These are phyloP conservation scores for Excalfactoria chinensis DNA, from an alignment of 2,113 vertebrate genomes.

Conservation along the genomic window DNA sequence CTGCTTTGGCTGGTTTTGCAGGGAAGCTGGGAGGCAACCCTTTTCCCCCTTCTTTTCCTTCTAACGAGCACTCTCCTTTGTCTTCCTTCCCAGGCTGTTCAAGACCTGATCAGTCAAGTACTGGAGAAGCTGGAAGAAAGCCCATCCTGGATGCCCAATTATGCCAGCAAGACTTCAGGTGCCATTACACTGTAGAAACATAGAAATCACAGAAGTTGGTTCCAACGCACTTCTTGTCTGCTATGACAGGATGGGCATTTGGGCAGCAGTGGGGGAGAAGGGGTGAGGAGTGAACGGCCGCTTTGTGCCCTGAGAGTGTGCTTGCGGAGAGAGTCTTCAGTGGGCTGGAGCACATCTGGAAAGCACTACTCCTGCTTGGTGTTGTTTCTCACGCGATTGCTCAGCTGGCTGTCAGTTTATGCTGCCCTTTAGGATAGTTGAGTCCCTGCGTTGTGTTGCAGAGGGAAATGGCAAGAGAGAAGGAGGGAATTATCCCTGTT, in stretches of 20 bases:
- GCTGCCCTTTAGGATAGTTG: not conserved
- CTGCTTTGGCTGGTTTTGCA: not conserved
- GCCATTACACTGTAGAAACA: not conserved
- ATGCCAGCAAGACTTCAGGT: slow-evolving; percentile 5
- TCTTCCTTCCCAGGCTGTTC: not conserved
- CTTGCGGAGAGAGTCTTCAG: not conserved
- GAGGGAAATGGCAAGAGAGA: not conserved
- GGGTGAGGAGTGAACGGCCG: not conserved
- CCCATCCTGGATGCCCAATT: not conserved
- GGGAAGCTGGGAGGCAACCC: not conserved
- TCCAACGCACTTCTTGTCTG: not conserved
- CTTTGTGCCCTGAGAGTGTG: not conserved
- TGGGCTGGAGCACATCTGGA: not conserved
- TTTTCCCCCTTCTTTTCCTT: not conserved
- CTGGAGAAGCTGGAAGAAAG: not conserved
- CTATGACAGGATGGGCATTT: not conserved
- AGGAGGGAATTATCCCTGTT: not conserved
- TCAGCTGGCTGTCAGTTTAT: not conserved
- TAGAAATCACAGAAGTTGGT: not conserved
- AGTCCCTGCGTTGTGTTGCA: not conserved
- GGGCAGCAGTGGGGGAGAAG: no score
- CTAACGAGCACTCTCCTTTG: not conserved
- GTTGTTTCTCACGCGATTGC: no score
- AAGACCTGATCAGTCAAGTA: not conserved
- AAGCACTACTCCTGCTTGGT: not conserved